A percentile compares a stretch with the other conserved stretches of the same genome.
These are phyloP conservation scores for Parapristionchus giblindavisi DNA, from an alignment of 2,888 invertebrate species.

Conservation along the genomic window DNA sequence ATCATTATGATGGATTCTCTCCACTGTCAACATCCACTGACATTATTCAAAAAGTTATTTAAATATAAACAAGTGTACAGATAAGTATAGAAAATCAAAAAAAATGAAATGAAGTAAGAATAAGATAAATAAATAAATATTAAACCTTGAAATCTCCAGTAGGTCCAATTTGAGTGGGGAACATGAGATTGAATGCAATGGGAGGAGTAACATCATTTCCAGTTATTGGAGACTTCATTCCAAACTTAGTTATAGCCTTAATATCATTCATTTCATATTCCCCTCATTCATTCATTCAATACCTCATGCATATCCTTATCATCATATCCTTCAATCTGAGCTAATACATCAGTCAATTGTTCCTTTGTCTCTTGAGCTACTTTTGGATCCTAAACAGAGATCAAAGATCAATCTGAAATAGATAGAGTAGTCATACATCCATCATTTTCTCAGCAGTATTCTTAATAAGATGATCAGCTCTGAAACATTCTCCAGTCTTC, in stretches of 20 bases:
- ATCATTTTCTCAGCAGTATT: conserved; percentile 58
- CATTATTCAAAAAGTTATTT: too few species aligned
- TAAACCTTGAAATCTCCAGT: conserved; percentile 84
- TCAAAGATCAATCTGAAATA: background rate
- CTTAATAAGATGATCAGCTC: conserved; percentile 96
- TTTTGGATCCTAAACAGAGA: conserved; percentile 80
- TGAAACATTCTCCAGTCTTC: conserved; percentile 94
- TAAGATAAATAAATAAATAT: background rate
- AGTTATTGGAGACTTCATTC: conserved; percentile 93
- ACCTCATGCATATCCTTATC: conserved; percentile 65
- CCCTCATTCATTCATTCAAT: background rate
- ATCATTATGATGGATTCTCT: too few species aligned
- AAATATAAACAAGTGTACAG: too few species aligned
- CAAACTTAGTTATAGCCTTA: conserved; percentile 81
- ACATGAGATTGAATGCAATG: conserved; percentile 98
- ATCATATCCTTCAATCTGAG: conserved; percentile 74
- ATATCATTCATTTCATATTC: conserved; percentile 74
- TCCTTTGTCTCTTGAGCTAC: conserved; percentile 78
- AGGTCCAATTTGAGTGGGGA: conserved; percentile 95
- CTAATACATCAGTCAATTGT: conserved; percentile 81
- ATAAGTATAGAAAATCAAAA: too few species aligned
- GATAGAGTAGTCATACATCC: conserved; percentile 42
- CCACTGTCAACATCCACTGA: too few species aligned
- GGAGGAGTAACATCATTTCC: conserved; percentile 93
- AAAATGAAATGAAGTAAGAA: too few species aligned